Conservation (phyloP, 2,113 vertebrate species). For the Crotalus helleri region DNA sequence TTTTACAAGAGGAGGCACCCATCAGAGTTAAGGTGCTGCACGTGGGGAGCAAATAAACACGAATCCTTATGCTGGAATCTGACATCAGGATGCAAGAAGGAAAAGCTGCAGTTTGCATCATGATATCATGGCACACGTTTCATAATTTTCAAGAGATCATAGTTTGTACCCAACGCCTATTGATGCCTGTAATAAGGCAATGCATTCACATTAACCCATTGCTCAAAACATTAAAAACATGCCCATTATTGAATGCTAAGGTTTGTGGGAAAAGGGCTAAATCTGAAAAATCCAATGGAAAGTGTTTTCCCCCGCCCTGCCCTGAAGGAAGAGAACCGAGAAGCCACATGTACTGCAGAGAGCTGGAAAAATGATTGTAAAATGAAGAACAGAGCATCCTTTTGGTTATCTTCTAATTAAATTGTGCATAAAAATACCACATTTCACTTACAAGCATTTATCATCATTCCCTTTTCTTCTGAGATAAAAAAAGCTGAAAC, state of each 20-base stretch:
- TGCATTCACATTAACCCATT: background rate
- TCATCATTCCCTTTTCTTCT: background rate
- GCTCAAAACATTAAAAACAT: background rate
- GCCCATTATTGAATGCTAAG: background rate
- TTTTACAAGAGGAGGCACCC: background rate
- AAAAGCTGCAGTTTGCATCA: background rate
- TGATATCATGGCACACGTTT: background rate
- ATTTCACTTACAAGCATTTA: background rate
- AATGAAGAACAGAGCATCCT: background rate
- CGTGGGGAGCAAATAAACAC: background rate
- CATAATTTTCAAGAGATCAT: background rate
- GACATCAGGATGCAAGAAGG: background rate
- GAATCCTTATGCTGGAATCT: background rate
- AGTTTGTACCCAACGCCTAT: background rate
- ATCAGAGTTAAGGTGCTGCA: background rate
- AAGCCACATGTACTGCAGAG: background rate
- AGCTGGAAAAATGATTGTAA: background rate
- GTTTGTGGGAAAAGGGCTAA: background rate
- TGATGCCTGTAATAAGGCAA: background rate
- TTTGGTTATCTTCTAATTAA: background rate
- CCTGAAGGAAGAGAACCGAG: background rate
- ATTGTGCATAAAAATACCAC: background rate
- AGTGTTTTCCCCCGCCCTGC: background rate
- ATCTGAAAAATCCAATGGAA: background rate
- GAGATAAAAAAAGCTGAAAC: background rate